Evolutionary conservation across 2,888 invertebrate genomes (phyloP), one percentile per base, ranked within the genome.

Genomic region (Phengaris alcon): DNA sequence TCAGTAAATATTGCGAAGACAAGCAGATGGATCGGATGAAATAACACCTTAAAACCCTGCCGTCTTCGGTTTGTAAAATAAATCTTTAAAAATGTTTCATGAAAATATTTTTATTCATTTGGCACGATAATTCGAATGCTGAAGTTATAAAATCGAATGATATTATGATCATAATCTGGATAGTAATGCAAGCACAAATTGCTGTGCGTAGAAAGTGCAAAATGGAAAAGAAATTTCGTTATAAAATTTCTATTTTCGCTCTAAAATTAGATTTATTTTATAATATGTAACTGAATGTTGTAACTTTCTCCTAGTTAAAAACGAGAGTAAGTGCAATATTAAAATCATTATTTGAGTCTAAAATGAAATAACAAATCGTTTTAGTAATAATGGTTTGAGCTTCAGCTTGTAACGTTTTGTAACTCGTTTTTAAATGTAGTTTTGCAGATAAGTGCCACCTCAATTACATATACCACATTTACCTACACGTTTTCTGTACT

Each of bases 171-270:
- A 48, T 12, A 64, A 64, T 64, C 35, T 13, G 13, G 35, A 64
- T 35, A 13, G 44, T 64, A 64, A 64, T 6, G 64, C 64, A 54
- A 72, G 54, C 72, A 54, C 54, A 72, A 52, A 72, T 54, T 72
- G 22, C 35, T 52, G 13, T 72, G 72, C 72, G 54, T 72, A 72
- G 72, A 72, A 72, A 72, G 72, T 72, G 72, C 72, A 72, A 72
- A 72, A 72, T 72, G 54, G 10, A 72, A 72, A 70, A 70, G 70
- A 70, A 72, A 54, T 72, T 52, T 72, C 35, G 52, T 44, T 70
- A 35, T 72, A 52, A 72, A 72, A 72, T 72, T 72, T 54, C 72
- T 52, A 51, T 54, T 72, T 72, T 72, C 72, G 35, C 72, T 52
- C 72, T 52, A 54, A 72, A 54, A 72, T 72, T 13, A 72, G 35